Evolutionary conservation across 37 sponge, comb jelly and placozoan genomes (phyloP).

Genomic region (Axinella damicornis): DNA sequence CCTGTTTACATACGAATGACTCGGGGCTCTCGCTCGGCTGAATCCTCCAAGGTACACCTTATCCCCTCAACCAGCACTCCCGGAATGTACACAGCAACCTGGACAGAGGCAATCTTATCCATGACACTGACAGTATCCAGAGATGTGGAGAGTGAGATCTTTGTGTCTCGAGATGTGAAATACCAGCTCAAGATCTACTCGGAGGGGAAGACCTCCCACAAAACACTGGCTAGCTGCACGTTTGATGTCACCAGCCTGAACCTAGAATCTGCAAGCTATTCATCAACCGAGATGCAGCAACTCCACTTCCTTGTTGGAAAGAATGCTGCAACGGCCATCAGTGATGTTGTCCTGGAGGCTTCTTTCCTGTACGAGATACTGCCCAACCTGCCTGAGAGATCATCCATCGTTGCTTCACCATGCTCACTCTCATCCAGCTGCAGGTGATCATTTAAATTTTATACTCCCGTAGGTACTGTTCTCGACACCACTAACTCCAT

Average conservation of each 20-base stretch:
- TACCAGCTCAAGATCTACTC: background rate
- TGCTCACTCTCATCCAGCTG: too few species aligned
- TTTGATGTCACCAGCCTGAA: conserved; percentile 2
- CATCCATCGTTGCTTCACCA: background rate
- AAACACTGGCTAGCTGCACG: background rate
- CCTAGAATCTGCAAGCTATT: background rate
- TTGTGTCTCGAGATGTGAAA: background rate
- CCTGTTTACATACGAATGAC: conserved; percentile 1
- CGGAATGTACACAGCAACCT: background rate
- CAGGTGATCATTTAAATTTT: too few species aligned
- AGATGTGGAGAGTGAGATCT: background rate
- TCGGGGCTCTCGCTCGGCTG: background rate
- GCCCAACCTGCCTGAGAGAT: background rate
- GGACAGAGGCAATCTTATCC: background rate
- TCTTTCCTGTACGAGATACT: background rate
- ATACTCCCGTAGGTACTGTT: too few species aligned
- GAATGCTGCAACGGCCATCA: background rate
- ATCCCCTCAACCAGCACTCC: background rate
- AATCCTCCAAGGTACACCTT: background rate
- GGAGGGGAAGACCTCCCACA: background rate
- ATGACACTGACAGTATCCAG: background rate
- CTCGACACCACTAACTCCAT: too few species aligned
- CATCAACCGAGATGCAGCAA: background rate
- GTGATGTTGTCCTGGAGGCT: background rate
- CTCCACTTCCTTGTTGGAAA: background rate